phyloP scores from a whole-genome alignment of 2,797 vertebrate species.

The Bradypus variegatus region DNA sequence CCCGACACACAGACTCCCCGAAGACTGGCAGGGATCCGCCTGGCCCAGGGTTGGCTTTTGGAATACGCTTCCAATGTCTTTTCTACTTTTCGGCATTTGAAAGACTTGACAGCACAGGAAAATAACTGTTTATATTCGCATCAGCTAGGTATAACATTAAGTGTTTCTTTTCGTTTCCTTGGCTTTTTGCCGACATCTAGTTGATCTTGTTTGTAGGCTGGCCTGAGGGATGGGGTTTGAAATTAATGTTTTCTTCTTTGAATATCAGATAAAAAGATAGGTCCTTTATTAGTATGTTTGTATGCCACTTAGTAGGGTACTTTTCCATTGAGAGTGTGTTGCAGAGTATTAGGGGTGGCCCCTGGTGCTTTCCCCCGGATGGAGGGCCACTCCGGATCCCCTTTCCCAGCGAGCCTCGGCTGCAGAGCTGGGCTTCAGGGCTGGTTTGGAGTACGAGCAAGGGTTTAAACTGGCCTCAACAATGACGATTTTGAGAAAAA shows the following conservation, averaged over 20 bases:
- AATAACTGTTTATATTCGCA: fast-evolving
- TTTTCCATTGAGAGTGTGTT: no score
- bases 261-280: background rate
- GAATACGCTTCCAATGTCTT: background rate
- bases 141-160: no score
- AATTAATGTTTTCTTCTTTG: background rate
- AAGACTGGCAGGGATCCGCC: fast-evolving
- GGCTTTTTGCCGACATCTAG: background rate
- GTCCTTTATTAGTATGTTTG: no score
- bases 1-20: no score
- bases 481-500: background rate
- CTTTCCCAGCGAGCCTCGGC: background rate
- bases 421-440: background rate
- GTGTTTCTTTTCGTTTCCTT: background rate
- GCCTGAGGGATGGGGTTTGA: background rate
- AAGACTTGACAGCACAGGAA: background rate
- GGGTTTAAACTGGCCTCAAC: background rate
- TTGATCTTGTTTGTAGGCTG: background rate
- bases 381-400: background rate
- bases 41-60: no score
- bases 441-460: background rate
- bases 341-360: background rate
- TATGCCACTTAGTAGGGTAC: background rate
- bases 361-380: background rate
- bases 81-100: background rate